A percentile compares a stretch with the other conserved stretches of the same genome.
These are phyloP conservation scores for Toxotes jaculatrix DNA, from an alignment of 2,113 vertebrate species.

Conservation along the genomic window DNA sequence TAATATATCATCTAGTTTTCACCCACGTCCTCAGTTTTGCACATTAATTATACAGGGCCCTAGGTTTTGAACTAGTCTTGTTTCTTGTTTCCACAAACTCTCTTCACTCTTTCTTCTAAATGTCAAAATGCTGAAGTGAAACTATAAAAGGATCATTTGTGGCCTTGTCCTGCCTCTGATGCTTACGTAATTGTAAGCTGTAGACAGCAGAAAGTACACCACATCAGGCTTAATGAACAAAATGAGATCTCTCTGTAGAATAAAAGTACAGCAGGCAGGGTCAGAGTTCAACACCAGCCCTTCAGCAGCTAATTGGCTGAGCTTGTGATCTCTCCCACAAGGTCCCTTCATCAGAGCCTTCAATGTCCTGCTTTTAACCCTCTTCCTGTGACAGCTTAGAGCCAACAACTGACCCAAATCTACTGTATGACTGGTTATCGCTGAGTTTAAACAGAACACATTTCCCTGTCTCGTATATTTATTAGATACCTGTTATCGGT, in stretches of 20 bases:
- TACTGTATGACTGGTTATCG: conserved; percentile 32
- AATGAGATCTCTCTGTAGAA: conserved; percentile 74
- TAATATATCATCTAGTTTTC: no score
- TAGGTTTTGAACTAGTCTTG: no score
- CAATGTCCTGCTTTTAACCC: conserved; percentile 48
- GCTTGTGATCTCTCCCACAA: conserved; percentile 71
- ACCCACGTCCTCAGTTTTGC: no score
- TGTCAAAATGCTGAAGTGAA: conserved; percentile 64
- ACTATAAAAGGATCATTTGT: conserved; percentile 66
- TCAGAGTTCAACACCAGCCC: conserved; percentile 71
- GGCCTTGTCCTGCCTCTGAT: conserved; percentile 60
- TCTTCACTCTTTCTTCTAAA: conserved; percentile 33
- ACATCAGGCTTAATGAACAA: conserved; percentile 75
- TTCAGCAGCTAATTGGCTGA: conserved; percentile 80
- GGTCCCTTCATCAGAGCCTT: conserved; percentile 65
- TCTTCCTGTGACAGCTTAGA: conserved; percentile 68
- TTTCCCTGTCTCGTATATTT: conserved; percentile 44
- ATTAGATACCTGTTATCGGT: conserved; percentile 19
- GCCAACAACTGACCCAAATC: conserved; percentile 63
- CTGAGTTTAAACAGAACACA: conserved; percentile 15
- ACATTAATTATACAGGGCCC: no score
- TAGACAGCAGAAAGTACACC: conserved; percentile 58
- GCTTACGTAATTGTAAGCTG: conserved; percentile 60
- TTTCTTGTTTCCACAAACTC: no score
- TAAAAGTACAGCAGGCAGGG: conserved; percentile 66